Evolutionary conservation across 2,888 invertebrate species (phyloP).

Genomic region (Drosophila meridiana): DNA sequence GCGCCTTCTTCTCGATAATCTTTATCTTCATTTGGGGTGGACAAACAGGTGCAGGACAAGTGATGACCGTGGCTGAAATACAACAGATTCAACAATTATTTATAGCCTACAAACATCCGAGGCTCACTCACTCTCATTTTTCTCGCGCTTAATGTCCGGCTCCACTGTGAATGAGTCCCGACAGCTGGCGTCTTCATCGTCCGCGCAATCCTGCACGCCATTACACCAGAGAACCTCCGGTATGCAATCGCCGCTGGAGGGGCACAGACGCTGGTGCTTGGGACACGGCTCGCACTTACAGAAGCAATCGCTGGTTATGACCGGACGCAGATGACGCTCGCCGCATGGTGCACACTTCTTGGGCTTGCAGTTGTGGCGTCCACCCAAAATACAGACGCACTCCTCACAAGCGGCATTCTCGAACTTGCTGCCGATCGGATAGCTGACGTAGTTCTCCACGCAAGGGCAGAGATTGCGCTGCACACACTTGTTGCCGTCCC

Average conservation of each 20-base stretch:
- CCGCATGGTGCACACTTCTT: slow-evolving; percentile 89
- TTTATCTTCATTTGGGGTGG: slow-evolving; percentile 86
- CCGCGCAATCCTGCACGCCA: slow-evolving; percentile 92
- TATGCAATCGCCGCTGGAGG: slow-evolving; percentile 91
- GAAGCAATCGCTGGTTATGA: slow-evolving; percentile 89
- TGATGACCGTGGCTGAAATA: slow-evolving; percentile 66
- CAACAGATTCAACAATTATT: neutral
- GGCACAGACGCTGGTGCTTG: slow-evolving; percentile 88
- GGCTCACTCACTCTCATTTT: slow-evolving; percentile 74
- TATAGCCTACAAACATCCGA: no score
- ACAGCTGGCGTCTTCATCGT: slow-evolving; percentile 91
- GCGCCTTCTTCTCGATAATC: slow-evolving; percentile 82
- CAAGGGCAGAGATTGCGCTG: slow-evolving; percentile 91
- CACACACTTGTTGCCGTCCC: slow-evolving; percentile 91
- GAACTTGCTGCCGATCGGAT: slow-evolving; percentile 90
- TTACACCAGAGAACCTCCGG: slow-evolving; percentile 91
- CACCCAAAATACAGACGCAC: slow-evolving; percentile 92
- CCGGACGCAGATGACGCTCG: slow-evolving; percentile 86
- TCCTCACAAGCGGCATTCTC: slow-evolving; percentile 91
- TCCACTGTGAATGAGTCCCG: slow-evolving; percentile 67
- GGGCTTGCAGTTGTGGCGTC: slow-evolving; percentile 89
- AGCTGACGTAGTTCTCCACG: slow-evolving; percentile 90
- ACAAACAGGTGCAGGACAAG: slow-evolving; percentile 86
- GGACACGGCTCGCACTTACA: slow-evolving; percentile 92
- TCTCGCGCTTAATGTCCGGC: slow-evolving; percentile 70